Evolutionary conservation across 2,113 vertebrate species (phyloP), one percentile per base, ranked within the genome.

Genomic region (Ochotona curzoniae): DNA sequence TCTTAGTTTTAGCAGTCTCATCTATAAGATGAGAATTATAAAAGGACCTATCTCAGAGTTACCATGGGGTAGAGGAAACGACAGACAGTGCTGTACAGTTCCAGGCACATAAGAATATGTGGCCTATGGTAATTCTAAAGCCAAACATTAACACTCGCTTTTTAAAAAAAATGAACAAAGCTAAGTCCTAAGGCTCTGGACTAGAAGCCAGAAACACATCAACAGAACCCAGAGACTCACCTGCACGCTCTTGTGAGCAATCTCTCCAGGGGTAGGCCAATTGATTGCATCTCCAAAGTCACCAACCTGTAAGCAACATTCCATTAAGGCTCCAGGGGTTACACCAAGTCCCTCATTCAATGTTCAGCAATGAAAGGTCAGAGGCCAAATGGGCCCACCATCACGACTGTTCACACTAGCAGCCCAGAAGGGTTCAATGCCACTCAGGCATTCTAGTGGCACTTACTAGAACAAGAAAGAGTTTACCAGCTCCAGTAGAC

Each of bases 191-290:
- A 57, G 26, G 61, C 47, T 91, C n/a, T 80, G 51, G 73, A 71
- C 38, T 25, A 47, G 66, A 71, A 76, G n/a, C 17, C 63, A 75
- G 80, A 76, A 51, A 18, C 63, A 66, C 25, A 14, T 26, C 38
- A 32, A 71, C 0, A 35, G 44, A 85, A 20, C 54, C 70, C 54
- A 74, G 12, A 76, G n/a, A 90, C 98, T 97, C 96, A 99, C 99
- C 99, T 99, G 99, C 74, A 99, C 97, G 12, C 99, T 99, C 97
- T 99, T 99, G 51, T 99, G 99, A 49, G 99, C 99, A 67, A 99
- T 99, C 97, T 99, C 99, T 96, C 99, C 99, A 32, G 99, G 99
- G 35, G 99, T 99, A 1, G 99, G 99, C 99, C 99, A 99, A 94
- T 99, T 99, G 96, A 99, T 99, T 23, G 99, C 98, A 98, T 99